Conservation (phyloP, 1,140 invertebrate species). For the Prorops nasuta region DNA sequence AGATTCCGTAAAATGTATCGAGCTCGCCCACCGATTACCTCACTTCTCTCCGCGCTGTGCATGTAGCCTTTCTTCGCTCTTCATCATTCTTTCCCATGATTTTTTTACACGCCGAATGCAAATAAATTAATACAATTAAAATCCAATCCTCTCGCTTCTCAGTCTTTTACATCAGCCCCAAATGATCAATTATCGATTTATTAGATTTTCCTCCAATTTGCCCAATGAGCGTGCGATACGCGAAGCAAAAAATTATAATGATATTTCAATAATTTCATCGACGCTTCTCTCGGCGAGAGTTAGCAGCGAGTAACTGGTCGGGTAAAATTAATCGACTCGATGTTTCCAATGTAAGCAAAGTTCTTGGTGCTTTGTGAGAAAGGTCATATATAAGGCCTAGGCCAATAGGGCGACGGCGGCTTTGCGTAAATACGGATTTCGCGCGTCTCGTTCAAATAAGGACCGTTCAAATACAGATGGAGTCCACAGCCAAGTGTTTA, state of each 20-base stretch:
- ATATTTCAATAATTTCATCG: neutral
- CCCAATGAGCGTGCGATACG: too few species aligned
- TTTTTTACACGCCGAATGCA: too few species aligned
- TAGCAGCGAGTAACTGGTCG: conserved; percentile 7
- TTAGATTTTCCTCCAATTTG: too few species aligned
- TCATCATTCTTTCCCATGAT: neutral
- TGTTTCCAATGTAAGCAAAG: conserved; percentile 38
- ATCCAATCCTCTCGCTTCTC: too few species aligned
- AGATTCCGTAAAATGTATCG: conserved; percentile 36
- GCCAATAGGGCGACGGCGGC: conserved; percentile 38
- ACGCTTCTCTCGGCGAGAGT: neutral
- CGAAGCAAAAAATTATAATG: too few species aligned
- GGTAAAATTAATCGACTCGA: conserved; percentile 21
- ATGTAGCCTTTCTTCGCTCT: neutral
- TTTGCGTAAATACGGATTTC: conserved; percentile 57
- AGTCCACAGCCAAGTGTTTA: conserved; percentile 45
- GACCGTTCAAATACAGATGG: conserved; percentile 55
- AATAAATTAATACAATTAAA: too few species aligned
- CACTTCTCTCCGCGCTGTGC: too few species aligned
- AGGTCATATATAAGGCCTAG: conserved; percentile 28
- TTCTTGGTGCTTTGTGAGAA: conserved; percentile 36
- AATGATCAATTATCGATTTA: too few species aligned
- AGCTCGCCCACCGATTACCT: conserved; percentile 13
- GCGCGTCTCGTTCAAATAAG: conserved; percentile 53
- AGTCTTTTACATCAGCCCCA: too few species aligned